A percentile compares a stretch with the other conserved stretches of the same genome.
Evolutionary conservation across 2,113 vertebrate species (phyloP).

Genomic region (Nycticebus coucang): DNA sequence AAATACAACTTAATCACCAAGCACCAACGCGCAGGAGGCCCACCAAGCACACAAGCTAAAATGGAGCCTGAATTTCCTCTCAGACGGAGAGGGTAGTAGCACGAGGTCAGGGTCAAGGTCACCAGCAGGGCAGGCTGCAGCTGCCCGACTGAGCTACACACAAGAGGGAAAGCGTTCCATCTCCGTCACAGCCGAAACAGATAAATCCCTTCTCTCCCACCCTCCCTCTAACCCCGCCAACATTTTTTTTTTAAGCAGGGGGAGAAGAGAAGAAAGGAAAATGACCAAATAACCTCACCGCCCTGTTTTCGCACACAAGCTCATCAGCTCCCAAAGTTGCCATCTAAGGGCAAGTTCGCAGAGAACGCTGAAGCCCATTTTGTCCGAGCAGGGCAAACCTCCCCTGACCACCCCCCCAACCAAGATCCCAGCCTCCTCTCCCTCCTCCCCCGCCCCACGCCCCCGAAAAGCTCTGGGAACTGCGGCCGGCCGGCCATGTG

Average conservation of each 20-base stretch:
- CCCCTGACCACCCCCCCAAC: background rate
- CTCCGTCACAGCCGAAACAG: conserved; percentile 52
- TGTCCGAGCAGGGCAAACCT: conserved; percentile 46
- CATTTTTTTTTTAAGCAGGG: conserved; percentile 7
- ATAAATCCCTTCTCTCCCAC: conserved; percentile 59
- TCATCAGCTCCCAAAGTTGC: conserved; percentile 77
- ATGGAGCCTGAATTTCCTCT: conserved; percentile 87
- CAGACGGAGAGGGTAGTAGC: conserved; percentile 82
- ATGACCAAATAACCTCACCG: conserved; percentile 72
- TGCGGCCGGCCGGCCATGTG: conserved; percentile 52
- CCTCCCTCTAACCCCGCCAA: conserved; percentile 54
- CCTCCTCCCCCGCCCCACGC: background rate
- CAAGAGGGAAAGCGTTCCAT: conserved; percentile 53
- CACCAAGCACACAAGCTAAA: conserved; percentile 83
- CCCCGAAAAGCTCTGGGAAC: conserved; percentile 45
- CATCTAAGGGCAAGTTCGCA: conserved; percentile 75
- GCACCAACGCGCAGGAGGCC: conserved; percentile 68
- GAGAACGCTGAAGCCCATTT: conserved; percentile 56
- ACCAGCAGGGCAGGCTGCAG: conserved; percentile 83
- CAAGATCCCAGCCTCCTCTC: background rate
- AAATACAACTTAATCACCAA: conserved; percentile 69
- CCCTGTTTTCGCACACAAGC: conserved; percentile 65
- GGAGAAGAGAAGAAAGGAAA: conserved; percentile 66
- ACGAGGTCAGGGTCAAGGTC: conserved; percentile 88
- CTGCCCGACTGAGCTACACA: conserved; percentile 68